A percentile compares a stretch with the other conserved stretches of the same genome.
These are phyloP conservation scores for Caenorhabditis latens DNA, from an alignment of 1,140 invertebrate species.

Conservation along the genomic window DNA sequence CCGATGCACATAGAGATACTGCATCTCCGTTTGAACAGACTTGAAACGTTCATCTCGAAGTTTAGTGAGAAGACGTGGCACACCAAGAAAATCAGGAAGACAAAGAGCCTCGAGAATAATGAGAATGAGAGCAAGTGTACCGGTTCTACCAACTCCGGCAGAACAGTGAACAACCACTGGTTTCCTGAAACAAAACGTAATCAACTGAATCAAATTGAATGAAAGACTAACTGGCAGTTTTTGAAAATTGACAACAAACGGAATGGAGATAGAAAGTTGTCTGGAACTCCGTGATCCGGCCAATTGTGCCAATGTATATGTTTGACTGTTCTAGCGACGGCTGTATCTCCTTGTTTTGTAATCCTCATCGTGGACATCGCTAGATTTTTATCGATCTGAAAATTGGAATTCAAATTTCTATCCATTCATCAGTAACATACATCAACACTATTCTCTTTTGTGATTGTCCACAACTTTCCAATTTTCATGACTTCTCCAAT, in stretches of 20 bases:
- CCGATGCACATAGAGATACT: conserved; percentile 47
- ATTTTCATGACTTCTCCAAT: conserved; percentile 11
- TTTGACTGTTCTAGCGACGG: not conserved
- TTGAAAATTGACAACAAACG: conserved; percentile 8
- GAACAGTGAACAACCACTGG: conserved; percentile 61
- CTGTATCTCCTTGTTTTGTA: not conserved
- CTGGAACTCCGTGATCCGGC: conserved; percentile 56
- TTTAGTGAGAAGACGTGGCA: conserved; percentile 36
- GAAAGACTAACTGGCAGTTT: not conserved
- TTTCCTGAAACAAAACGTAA: not conserved
- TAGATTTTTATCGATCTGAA: conserved; percentile 33
- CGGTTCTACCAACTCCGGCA: conserved; percentile 50
- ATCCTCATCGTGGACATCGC: not conserved
- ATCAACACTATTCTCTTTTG: conserved; percentile 9
- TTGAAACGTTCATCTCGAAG: conserved; percentile 18
- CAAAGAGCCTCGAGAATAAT: conserved; percentile 1
- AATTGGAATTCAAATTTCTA: not conserved
- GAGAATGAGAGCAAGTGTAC: conserved; percentile 16
- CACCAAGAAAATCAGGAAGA: conserved; percentile 9
- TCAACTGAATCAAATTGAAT: not conserved
- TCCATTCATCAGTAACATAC: not conserved
- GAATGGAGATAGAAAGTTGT: conserved; percentile 12
- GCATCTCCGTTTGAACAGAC: conserved; percentile 42
- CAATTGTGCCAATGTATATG: conserved; percentile 59
- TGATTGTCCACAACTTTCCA: conserved; percentile 29